A percentile compares a stretch with the other conserved stretches of the same genome.
Evolutionary conservation across 2,797 vertebrate genomes (phyloP).

Genomic region (Platyrinchus mystaceus): DNA sequence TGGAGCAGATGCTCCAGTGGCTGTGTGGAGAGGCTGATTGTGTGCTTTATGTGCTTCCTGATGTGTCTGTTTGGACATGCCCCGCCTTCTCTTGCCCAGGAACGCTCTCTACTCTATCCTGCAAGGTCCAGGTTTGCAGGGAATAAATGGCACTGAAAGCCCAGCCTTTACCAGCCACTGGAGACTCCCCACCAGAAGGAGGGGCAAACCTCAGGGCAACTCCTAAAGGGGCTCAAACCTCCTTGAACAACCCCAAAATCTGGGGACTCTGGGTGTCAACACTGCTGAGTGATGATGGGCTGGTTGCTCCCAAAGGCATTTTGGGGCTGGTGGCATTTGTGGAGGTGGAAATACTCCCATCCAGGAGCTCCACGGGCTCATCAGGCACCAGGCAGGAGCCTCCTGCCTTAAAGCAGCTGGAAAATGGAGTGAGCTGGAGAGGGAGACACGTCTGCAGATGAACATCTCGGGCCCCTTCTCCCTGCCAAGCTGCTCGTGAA

Average conservation of each 20-base stretch:
- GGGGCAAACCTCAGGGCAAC: neutral
- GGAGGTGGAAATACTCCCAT: neutral
- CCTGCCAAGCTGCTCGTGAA: constrained; percentile 20
- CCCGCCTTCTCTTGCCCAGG: too few relatives aligned
- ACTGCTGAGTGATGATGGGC: accelerated
- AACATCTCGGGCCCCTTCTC: neutral
- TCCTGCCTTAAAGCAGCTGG: neutral
- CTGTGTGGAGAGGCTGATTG: accelerated
- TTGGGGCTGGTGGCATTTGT: neutral
- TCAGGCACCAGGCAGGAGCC: neutral
- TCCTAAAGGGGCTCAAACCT: neutral
- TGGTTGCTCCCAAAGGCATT: neutral
- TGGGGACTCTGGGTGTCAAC: neutral
- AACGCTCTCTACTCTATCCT: too few relatives aligned
- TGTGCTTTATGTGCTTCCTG: too few relatives aligned
- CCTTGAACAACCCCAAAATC: neutral
- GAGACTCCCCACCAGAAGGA: neutral
- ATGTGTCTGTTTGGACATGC: too few relatives aligned
- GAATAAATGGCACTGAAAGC: neutral
- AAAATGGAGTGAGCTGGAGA: neutral
- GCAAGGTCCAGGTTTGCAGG: too few relatives aligned
- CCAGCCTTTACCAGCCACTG: neutral
- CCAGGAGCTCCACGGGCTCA: neutral
- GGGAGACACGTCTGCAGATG: neutral
- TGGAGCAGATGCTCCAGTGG: neutral